Evolutionary conservation across 2,888 invertebrate species (phyloP).

Genomic region (Pseudolycoriella hygida): DNA sequence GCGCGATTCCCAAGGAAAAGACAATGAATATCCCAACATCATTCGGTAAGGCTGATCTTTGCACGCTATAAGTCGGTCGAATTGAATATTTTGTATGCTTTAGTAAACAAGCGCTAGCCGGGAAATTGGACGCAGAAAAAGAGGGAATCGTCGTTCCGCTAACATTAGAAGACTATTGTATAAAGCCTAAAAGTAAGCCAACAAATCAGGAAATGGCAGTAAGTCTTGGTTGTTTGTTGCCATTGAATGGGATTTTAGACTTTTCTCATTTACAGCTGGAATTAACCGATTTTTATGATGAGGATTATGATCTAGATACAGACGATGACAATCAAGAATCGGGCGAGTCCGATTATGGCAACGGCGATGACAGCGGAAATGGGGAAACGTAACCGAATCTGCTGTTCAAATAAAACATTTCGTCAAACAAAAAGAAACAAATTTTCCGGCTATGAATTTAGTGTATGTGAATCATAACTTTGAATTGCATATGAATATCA

Average conservation of each 20-base stretch:
- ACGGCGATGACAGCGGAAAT: slow-evolving; percentile 80
- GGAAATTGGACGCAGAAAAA: slow-evolving; percentile 85
- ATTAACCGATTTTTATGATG: slow-evolving; percentile 92
- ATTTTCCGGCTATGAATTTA: no score
- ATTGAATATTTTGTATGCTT: slow-evolving; percentile 4
- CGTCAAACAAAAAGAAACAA: no score
- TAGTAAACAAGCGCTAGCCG: slow-evolving; percentile 93
- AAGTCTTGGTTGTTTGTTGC: no score
- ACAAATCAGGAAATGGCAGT: slow-evolving; percentile 59
- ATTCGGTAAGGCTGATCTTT: slow-evolving; percentile 61
- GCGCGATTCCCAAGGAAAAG: slow-evolving; percentile 94
- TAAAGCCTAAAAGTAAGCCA: slow-evolving; percentile 79
- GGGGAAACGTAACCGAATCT: slow-evolving; percentile 44
- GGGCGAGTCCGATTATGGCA: slow-evolving; percentile 51
- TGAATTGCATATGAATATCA: no score
- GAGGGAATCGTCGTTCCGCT: slow-evolving; percentile 94
- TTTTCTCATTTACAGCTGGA: slow-evolving; percentile 38
- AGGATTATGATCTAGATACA: slow-evolving; percentile 74
- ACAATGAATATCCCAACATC: slow-evolving; percentile 98
- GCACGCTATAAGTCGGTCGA: not conserved
- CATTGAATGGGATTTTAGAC: no score
- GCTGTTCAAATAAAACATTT: no score
- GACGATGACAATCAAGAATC: slow-evolving; percentile 48
- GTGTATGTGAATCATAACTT: no score
- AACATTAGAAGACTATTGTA: slow-evolving; percentile 96